These are phyloP conservation scores for Melipona quadrifasciata DNA, from an alignment of 1,140 invertebrate genomes.

Conservation along the genomic window DNA sequence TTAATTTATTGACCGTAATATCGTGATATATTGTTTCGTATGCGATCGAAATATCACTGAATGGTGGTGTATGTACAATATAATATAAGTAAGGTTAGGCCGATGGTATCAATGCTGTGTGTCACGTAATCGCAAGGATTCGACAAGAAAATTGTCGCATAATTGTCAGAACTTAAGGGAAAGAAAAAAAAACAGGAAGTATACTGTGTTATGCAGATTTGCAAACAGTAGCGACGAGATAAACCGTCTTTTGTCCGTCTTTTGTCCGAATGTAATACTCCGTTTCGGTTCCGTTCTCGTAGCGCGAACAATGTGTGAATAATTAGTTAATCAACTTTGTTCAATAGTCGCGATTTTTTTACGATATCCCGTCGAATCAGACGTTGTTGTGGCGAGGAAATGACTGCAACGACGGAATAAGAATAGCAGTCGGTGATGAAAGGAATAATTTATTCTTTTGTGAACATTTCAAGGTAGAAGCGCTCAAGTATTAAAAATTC, in stretches of 20 bases:
- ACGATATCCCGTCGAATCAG: not conserved
- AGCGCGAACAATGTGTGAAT: not conserved
- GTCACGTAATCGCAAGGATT: not conserved
- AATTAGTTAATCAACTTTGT: conserved; percentile 16
- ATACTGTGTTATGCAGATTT: conserved; percentile 2
- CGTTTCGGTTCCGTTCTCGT: not conserved
- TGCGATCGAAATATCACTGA: not conserved
- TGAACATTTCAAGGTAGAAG: not conserved
- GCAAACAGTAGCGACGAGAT: not conserved
- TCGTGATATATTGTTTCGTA: no score
- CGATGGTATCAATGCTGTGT: conserved; percentile 20
- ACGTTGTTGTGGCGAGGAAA: not conserved
- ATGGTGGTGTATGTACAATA: not conserved
- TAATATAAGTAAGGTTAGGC: not conserved
- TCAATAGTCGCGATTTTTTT: not conserved
- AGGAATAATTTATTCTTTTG: not conserved
- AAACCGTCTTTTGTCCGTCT: not conserved
- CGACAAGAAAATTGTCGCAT: not conserved
- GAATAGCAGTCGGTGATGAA: no score
- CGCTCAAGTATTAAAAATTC: no score
- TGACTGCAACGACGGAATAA: no score
- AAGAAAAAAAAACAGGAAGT: not conserved
- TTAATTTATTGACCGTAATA: no score
- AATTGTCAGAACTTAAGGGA: not conserved
- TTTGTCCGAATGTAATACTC: not conserved